Evolutionary conservation across 1,140 invertebrate species (phyloP).

Genomic region (Drosophila dunni): DNA sequence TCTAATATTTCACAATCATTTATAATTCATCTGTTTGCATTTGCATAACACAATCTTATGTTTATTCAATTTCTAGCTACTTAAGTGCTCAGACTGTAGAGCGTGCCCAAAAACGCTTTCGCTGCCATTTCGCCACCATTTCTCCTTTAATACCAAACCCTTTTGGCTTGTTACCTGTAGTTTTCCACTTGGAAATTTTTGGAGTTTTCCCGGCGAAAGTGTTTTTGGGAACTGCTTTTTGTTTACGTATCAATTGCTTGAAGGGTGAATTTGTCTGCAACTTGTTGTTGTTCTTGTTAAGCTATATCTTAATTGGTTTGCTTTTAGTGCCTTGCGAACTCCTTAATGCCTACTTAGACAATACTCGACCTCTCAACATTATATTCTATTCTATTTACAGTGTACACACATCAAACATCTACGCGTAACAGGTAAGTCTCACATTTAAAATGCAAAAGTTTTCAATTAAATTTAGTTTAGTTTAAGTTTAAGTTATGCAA

Average conservation of each 20-base stretch:
- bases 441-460: constrained; percentile 78
- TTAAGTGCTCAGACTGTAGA: constrained; percentile 62
- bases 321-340: constrained; percentile 44
- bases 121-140: not conserved
- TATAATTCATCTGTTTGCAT: constrained; percentile 45
- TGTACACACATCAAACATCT: constrained; percentile 31
- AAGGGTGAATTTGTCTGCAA: constrained; percentile 20
- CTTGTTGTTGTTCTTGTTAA: constrained; percentile 20
- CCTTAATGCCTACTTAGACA: constrained; percentile 39
- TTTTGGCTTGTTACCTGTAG: too few relatives aligned
- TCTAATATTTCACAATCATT: constrained; percentile 69
- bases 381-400: not conserved
- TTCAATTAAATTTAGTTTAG: constrained; percentile 71
- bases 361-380: constrained; percentile 3
- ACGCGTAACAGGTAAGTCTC: constrained; percentile 77
- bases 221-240: constrained; percentile 25
- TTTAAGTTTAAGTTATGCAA: constrained; percentile 30
- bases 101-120: constrained; percentile 13
- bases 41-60: constrained; percentile 27
- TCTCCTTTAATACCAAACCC: not conserved
- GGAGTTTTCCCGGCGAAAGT: not conserved
- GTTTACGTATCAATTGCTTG: constrained; percentile 20
- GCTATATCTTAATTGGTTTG: constrained; percentile 29
- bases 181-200: not conserved
- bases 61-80: constrained; percentile 72